Base-by-base conservation (phyloP, 2,888 invertebrate species). In the Melanargia galathea region DNA sequence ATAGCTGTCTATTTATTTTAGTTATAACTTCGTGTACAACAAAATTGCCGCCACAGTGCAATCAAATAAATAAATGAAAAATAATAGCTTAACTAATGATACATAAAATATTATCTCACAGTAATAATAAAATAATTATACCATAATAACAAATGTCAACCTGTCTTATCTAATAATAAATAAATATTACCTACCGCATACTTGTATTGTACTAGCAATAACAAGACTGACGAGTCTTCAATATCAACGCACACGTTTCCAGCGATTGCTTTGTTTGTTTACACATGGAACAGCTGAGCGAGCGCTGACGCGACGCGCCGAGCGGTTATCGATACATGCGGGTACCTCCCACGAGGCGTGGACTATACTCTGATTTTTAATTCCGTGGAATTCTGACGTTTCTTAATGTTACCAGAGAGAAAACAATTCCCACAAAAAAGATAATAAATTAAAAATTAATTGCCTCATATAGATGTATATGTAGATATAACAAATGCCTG, bases 191-290 rank as follows among this genome's bases (percentile, higher is more conserved):
- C 49, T 49, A 49, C 26, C 49, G 49, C 49, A 49, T 49, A 48
- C 22, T 22, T 49, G 20, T 22, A 11, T 22, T 18, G 6, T 18
- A 35, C 35, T 7, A 16, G 49, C 30, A 51, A 30, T 35, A 52
- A 52, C 52, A 52, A 52, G 35, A 35, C 35, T 33, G 35, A 52
- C 52, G 33, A 33, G 52, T 35, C 33, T 52, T 20, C 20, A 20
- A 52, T 35, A 20, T 35, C 16, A 35, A 20, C 20, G 33, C 30
- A 52, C 26, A 52, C 56, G 46, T 35, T 52, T 57, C 64, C 56
- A 51, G 33, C 30, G 46, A 62, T 52, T 57, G 49, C 7, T 62
- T 64, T 64, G 64, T 64, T 64, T 64, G 64, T 64, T 64, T 62
- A 62, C 64, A 58, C 57, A 20, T 45, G 20, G 51, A 64, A 62